Percentiles rank a stretch among this genome's conserved stretches.
These are phyloP conservation scores for Drosophila lutescens DNA, from an alignment of 2,888 invertebrate species.

Conservation along the genomic window DNA sequence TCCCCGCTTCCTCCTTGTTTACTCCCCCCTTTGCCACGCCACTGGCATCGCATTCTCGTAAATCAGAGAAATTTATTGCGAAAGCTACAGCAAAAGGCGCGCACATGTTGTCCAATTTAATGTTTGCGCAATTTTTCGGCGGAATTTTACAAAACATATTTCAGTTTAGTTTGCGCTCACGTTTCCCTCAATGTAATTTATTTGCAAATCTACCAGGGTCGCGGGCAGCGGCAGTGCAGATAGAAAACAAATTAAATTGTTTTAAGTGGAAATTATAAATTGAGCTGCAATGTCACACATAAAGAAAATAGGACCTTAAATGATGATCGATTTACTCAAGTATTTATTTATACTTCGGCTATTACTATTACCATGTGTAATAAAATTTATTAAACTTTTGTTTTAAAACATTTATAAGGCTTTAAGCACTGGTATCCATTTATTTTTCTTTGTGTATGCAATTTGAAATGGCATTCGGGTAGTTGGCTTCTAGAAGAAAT, in stretches of 20 bases:
- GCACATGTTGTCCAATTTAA: constrained; percentile 75
- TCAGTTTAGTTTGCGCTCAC: constrained; percentile 58
- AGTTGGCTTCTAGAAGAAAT: background rate
- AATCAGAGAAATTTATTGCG: constrained; percentile 72
- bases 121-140: constrained; percentile 60
- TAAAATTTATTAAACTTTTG: too few species aligned
- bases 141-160: constrained; percentile 65
- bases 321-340: too few species aligned
- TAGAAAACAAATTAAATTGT: constrained; percentile 1
- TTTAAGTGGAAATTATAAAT: constrained; percentile 27
- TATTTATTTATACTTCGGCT: too few species aligned
- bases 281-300: constrained; percentile 17
- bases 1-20: constrained; percentile 7
- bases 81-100: constrained; percentile 67
- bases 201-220: constrained; percentile 40
- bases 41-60: constrained; percentile 54
- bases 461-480: background rate
- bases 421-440: too few species aligned
- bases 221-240: background rate
- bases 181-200: constrained; percentile 59
- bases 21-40: background rate
- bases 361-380: too few species aligned
- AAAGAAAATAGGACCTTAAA: background rate
- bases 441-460: background rate
- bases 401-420: too few species aligned